These are phyloP conservation scores for Gasterosteus aculeatus DNA, from an alignment of 2,113 vertebrate species.

Conservation along the genomic window DNA sequence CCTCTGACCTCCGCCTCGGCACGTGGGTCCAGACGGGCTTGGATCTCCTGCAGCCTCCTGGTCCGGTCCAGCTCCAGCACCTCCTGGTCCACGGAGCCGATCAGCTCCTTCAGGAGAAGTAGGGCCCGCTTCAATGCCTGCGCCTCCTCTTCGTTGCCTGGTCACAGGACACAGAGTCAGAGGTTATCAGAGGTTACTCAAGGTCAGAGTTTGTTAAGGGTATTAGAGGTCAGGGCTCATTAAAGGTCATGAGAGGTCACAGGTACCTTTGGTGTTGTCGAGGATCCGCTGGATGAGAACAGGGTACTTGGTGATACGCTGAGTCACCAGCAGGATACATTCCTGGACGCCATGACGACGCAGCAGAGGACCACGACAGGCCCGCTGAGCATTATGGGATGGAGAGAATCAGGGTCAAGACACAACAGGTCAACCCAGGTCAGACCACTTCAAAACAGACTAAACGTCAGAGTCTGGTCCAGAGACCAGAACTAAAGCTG, in stretches of 20 bases:
- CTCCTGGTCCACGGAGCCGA: constrained; percentile 88
- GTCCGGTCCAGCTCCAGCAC: constrained; percentile 88
- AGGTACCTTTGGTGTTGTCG: constrained; percentile 90
- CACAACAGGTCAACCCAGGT: neutral
- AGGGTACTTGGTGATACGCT: constrained; percentile 95
- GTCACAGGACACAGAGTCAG: neutral
- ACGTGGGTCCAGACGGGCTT: constrained; percentile 84
- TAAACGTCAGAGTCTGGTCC: neutral
- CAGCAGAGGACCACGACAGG: constrained; percentile 85
- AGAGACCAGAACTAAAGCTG: neutral
- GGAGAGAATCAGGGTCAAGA: neutral
- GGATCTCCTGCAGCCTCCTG: constrained; percentile 89
- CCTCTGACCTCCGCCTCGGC: constrained; percentile 80
- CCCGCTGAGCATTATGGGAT: constrained; percentile 77
- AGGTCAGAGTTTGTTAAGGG: neutral
- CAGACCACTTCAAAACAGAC: neutral
- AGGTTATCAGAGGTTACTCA: neutral
- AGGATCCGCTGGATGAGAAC: constrained; percentile 91
- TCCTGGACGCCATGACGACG: constrained; percentile 92
- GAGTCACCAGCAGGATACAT: constrained; percentile 93
- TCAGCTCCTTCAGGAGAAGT: constrained; percentile 85
- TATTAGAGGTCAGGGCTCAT: neutral
- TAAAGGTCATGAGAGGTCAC: neutral
- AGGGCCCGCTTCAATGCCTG: constrained; percentile 78
- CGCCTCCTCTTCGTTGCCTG: constrained; percentile 86